These are phyloP conservation scores for Odontomyia ornata DNA, from an alignment of 2,888 invertebrate species.

Conservation along the genomic window DNA sequence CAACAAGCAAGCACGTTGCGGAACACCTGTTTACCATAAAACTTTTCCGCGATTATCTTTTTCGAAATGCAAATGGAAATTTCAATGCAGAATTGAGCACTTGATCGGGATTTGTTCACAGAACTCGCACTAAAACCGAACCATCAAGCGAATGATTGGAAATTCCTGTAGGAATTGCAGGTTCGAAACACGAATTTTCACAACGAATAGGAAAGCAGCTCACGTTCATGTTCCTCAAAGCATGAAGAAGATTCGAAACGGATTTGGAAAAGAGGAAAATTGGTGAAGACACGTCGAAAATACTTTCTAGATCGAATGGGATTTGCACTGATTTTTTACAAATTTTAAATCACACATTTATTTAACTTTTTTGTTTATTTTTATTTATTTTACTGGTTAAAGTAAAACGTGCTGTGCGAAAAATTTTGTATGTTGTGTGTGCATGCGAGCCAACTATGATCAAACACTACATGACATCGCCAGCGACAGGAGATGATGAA, in stretches of 20 bases:
- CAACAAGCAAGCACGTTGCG: neutral
- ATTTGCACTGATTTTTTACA: slow-evolving; percentile 28
- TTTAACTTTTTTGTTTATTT: slow-evolving; percentile 38
- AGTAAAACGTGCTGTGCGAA: slow-evolving; percentile 61
- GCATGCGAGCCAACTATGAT: slow-evolving; percentile 63
- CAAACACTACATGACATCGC: slow-evolving; percentile 55
- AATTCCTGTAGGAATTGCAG: neutral
- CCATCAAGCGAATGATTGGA: neutral
- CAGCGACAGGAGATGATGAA: slow-evolving; percentile 54
- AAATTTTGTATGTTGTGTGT: slow-evolving; percentile 62
- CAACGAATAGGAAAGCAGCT: neutral
- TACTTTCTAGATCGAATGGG: neutral
- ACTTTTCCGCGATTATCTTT: slow-evolving; percentile 24
- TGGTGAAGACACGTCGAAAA: slow-evolving; percentile 20
- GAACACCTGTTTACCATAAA: slow-evolving; percentile 31
- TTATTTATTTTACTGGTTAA: slow-evolving; percentile 49
- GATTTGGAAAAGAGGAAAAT: neutral
- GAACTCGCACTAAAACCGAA: neutral
- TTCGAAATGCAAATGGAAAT: neutral
- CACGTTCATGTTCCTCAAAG: neutral
- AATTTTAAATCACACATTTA: neutral
- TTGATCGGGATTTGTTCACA: slow-evolving; percentile 10
- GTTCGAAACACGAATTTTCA: slow-evolving; percentile 17
- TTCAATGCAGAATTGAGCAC: neutral
- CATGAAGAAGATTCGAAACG: neutral